Conservation (phyloP, 2,113 vertebrate genomes). For the Brachirus orientalis region DNA sequence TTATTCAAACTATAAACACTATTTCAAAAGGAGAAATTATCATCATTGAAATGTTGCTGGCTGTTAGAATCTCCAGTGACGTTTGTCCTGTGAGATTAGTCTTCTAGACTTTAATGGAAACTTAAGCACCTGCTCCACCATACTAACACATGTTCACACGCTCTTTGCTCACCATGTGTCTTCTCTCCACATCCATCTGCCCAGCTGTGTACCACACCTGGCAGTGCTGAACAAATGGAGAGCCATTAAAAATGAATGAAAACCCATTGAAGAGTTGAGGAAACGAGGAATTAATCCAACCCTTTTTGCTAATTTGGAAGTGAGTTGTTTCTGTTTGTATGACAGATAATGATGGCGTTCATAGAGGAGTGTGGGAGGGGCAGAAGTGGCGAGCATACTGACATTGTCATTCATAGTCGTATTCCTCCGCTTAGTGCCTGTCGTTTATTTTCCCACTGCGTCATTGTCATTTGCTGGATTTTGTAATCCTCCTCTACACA, state of each 20-base stretch:
- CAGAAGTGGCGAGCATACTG: slow-evolving; percentile 22
- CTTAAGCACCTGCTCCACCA: slow-evolving; percentile 12
- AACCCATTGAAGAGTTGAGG: slow-evolving; percentile 33
- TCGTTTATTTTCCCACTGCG: slow-evolving; percentile 47
- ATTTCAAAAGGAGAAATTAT: neutral
- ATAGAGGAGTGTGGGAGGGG: slow-evolving; percentile 43
- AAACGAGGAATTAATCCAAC: slow-evolving; percentile 52
- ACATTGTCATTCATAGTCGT: slow-evolving; percentile 63
- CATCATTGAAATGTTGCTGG: neutral
- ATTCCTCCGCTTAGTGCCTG: slow-evolving; percentile 40
- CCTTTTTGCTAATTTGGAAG: slow-evolving; percentile 41
- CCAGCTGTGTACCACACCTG: slow-evolving; percentile 63
- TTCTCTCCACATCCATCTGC: slow-evolving; percentile 41
- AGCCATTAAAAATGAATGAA: slow-evolving; percentile 59
- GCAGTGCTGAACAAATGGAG: slow-evolving; percentile 41
- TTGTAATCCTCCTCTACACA: slow-evolving; percentile 32
- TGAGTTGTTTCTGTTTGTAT: slow-evolving; percentile 37
- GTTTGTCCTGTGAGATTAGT: neutral
- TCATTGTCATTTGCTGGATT: slow-evolving; percentile 53
- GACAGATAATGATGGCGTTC: slow-evolving; percentile 57
- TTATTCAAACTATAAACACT: slow-evolving; percentile 7
- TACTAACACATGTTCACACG: slow-evolving; percentile 1
- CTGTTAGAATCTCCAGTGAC: neutral
- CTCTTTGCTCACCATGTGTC: slow-evolving; percentile 34
- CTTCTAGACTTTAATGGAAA: slow-evolving; percentile 22